Evolutionary conservation across 2,797 vertebrate species (phyloP).

Genomic region (Garrulus glandarius): DNA sequence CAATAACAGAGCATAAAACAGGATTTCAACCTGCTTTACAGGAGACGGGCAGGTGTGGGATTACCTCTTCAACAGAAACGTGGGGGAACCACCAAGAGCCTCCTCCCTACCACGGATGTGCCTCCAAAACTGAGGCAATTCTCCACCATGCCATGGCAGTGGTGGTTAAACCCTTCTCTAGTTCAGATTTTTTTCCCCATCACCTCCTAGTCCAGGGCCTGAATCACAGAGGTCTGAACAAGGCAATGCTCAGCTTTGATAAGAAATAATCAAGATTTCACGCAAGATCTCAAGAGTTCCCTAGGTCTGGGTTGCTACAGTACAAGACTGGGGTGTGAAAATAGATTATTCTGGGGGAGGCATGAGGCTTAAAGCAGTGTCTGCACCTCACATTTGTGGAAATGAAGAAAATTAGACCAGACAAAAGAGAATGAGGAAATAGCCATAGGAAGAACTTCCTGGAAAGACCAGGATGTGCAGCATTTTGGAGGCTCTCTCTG

Average conservation of each 20-base stretch:
- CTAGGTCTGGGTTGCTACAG: no score
- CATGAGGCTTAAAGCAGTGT: not conserved
- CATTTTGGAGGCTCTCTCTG: not conserved
- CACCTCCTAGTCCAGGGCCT: not conserved
- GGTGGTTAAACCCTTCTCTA: not conserved
- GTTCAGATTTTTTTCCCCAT: not conserved
- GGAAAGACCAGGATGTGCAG: not conserved
- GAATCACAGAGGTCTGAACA: not conserved
- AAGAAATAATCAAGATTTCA: not conserved
- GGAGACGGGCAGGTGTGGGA: not conserved
- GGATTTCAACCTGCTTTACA: not conserved
- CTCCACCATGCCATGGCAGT: accelerated
- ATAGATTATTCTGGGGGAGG: not conserved
- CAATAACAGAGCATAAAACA: not conserved
- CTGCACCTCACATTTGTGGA: not conserved
- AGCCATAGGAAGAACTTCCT: not conserved
- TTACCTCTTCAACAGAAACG: not conserved
- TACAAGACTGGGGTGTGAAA: accelerated
- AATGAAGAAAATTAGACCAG: not conserved
- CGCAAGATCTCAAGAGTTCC: not conserved
- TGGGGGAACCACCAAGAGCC: accelerated
- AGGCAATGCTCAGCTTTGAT: not conserved
- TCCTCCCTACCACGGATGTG: accelerated
- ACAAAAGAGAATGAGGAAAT: not conserved
- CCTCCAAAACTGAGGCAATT: not conserved